These are phyloP conservation scores for Anoplophora glabripennis DNA, from an alignment of 1,140 invertebrate genomes.

Conservation along the genomic window DNA sequence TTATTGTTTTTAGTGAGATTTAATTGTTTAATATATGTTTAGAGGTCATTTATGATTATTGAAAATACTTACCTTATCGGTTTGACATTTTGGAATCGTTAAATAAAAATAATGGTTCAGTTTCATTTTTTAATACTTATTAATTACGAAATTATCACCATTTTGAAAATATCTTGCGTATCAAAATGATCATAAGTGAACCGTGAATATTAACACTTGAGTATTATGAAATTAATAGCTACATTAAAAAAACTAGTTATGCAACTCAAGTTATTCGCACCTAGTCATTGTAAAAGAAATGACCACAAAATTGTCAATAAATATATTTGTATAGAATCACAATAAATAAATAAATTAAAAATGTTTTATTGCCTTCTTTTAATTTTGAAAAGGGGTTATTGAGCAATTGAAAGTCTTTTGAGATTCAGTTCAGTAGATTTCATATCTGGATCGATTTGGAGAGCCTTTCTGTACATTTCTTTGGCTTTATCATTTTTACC, in stretches of 20 bases:
- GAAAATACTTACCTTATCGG: too few species aligned
- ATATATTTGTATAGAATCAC: constrained; percentile 3
- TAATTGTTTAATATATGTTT: too few species aligned
- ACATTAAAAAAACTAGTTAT: not conserved
- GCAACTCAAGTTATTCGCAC: not conserved
- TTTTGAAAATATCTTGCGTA: not conserved
- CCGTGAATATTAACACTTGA: too few species aligned
- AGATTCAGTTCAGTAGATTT: constrained; percentile 68
- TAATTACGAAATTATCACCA: not conserved
- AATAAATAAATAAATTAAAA: not conserved
- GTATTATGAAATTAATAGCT: constrained; percentile 1
- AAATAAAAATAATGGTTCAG: too few species aligned
- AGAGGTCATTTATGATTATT: too few species aligned
- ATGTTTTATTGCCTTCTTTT: not conserved
- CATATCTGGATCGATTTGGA: constrained; percentile 67
- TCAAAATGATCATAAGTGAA: not conserved
- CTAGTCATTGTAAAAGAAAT: not conserved
- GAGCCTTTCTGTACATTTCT: constrained; percentile 70
- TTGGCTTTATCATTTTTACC: constrained; percentile 73
- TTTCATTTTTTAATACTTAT: too few species aligned
- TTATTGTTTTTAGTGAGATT: too few species aligned
- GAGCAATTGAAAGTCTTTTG: constrained; percentile 44
- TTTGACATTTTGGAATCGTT: too few species aligned
- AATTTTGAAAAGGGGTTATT: not conserved
- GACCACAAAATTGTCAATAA: not conserved